Evolutionary conservation across 35 echinoderm and acorn worm species (phyloP).

Genomic region (Strongylocentrotus purpuratus): DNA sequence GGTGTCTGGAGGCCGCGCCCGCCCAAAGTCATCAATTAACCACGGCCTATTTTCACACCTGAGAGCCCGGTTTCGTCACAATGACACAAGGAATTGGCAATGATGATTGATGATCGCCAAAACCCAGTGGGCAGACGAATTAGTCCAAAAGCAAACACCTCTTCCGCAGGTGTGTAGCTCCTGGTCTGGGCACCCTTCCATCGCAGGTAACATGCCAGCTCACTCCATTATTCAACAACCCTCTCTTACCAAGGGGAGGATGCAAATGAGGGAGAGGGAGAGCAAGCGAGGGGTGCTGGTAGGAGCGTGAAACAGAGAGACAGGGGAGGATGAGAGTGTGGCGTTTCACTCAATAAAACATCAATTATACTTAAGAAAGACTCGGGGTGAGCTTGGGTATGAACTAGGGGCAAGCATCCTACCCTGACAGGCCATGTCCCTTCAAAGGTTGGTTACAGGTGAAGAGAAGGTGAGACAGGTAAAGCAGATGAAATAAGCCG

Average conservation of each 20-base stretch:
- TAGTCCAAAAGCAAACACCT: slow-evolving; percentile 36
- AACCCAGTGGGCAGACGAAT: slow-evolving; percentile 22
- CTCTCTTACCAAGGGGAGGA: slow-evolving; percentile 14
- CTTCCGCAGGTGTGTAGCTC: slow-evolving; percentile 23
- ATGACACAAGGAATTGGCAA: slow-evolving; percentile 40
- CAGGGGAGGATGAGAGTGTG: background rate
- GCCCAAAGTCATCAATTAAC: slow-evolving; percentile 38
- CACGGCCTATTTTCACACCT: slow-evolving; percentile 43
- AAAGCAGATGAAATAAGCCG: slow-evolving; percentile 1
- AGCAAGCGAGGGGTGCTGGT: background rate
- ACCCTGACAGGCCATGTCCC: slow-evolving; percentile 26
- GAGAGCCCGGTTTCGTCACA: slow-evolving; percentile 35
- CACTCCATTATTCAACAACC: slow-evolving; percentile 37
- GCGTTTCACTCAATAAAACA: slow-evolving; percentile 40
- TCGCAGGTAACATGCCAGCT: background rate
- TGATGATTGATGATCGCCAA: slow-evolving; percentile 40
- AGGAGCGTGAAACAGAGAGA: background rate
- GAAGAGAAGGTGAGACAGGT: background rate
- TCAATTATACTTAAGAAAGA: slow-evolving; percentile 29
- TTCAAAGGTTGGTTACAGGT: background rate
- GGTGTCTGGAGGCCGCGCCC: background rate
- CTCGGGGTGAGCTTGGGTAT: background rate
- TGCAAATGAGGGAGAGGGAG: background rate
- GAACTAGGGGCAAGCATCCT: background rate
- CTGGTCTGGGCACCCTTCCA: background rate